Evolutionary conservation across 2,113 vertebrate genomes (phyloP).

Genomic region (Podocnemis expansa): DNA sequence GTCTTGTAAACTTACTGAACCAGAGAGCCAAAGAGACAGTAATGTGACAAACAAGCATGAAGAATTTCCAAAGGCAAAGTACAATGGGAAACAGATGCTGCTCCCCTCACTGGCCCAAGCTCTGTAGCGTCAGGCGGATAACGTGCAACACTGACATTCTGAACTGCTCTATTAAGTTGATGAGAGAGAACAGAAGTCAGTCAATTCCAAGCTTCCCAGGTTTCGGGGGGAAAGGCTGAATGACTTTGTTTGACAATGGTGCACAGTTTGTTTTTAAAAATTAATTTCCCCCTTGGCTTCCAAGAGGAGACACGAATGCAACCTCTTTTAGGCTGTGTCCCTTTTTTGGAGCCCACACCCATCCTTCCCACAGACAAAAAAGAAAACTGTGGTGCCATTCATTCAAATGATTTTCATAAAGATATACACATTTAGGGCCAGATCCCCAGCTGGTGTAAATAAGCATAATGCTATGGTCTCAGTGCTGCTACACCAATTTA

Average conservation of each 20-base stretch:
- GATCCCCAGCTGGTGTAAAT: accelerated
- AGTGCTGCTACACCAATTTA: accelerated
- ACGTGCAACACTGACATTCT: background rate
- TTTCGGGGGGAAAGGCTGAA: background rate
- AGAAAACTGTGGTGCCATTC: background rate
- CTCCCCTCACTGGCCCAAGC: background rate
- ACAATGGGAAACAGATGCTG: constrained; percentile 72
- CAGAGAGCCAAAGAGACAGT: background rate
- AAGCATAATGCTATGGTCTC: accelerated
- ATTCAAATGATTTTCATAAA: too few species aligned
- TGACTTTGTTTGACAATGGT: accelerated
- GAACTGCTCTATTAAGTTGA: background rate
- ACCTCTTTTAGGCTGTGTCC: accelerated
- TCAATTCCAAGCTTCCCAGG: background rate
- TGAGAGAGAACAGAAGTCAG: background rate
- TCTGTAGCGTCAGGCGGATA: background rate
- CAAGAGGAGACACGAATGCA: accelerated
- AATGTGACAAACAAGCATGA: constrained; percentile 64
- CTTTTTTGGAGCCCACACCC: background rate
- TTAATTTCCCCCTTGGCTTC: background rate
- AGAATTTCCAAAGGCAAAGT: constrained; percentile 47
- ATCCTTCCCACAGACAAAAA: background rate
- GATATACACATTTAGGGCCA: background rate
- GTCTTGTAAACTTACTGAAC: constrained; percentile 41
- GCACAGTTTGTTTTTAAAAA: accelerated